Evolutionary conservation across 2,113 vertebrate species (phyloP).

Genomic region (Mus spicilegus): DNA sequence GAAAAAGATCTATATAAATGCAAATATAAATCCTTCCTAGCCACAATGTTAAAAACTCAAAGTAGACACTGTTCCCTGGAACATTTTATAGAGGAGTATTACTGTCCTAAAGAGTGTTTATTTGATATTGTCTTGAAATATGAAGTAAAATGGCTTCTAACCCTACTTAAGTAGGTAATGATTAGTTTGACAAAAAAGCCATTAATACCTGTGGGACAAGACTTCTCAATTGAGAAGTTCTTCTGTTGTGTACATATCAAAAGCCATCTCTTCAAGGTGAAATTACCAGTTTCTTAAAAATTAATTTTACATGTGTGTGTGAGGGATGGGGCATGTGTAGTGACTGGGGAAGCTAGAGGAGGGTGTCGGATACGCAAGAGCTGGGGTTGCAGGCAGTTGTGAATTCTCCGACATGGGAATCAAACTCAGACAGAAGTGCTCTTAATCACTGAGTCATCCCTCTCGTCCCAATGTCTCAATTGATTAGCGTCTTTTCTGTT

Average conservation of each 20-base stretch:
- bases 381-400: too few relatives aligned
- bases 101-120: not conserved
- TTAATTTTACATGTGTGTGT: not conserved
- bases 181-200: not conserved
- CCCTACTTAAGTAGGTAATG: not conserved
- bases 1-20: not conserved
- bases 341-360: not conserved
- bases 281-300: not conserved
- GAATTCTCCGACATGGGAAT: not conserved
- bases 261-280: not conserved
- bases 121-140: constrained; percentile 20
- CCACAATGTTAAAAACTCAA: not conserved
- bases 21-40: not conserved
- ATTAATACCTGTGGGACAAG: not conserved
- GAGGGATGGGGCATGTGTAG: not conserved
- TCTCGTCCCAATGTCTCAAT: not conserved
- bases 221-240: not conserved
- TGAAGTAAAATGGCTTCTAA: not conserved
- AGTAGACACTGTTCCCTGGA: not conserved
- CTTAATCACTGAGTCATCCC: not conserved
- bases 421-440: too few relatives aligned
- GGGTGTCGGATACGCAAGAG: not conserved
- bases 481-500: not conserved
- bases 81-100: not conserved
- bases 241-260: not conserved